A percentile compares a stretch with the other conserved stretches of the same genome.
Evolutionary conservation across 2,113 vertebrate genomes (phyloP).

Genomic region (Trogon melanurus): DNA sequence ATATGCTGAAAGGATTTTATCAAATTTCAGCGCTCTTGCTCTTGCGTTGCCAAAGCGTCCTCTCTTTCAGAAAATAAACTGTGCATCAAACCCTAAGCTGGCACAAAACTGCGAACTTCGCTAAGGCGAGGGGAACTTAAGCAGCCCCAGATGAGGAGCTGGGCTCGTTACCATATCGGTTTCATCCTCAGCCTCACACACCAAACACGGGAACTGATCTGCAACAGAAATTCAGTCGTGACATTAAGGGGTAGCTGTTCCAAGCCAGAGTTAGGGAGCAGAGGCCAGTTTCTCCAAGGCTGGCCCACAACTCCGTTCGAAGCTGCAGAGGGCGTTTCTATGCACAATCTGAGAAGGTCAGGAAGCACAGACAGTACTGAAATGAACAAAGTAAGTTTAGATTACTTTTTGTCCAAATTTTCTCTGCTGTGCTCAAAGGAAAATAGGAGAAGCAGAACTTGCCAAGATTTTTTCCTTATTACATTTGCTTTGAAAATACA

Average conservation of each 20-base stretch:
- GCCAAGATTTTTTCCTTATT: neutral
- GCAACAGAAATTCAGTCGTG: neutral
- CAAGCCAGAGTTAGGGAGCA: neutral
- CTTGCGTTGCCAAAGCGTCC: neutral
- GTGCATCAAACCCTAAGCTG: neutral
- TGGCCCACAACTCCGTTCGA: neutral
- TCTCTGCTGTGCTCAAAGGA: neutral
- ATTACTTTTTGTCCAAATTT: neutral
- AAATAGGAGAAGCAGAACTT: neutral
- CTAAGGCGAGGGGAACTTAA: accelerated
- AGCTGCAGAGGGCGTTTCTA: neutral
- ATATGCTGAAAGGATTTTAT: neutral
- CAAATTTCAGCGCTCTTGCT: neutral
- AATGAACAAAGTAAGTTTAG: neutral
- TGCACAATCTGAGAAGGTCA: neutral
- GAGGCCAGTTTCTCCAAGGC: neutral
- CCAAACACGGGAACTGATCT: neutral
- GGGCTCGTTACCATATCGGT: accelerated
- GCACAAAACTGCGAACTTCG: neutral
- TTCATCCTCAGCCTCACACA: neutral
- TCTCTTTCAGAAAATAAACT: neutral
- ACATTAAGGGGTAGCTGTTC: neutral
- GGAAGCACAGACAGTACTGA: neutral
- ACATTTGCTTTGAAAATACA: neutral
- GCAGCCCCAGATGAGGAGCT: neutral